A percentile compares a stretch with the other conserved stretches of the same genome.
Conservation (phyloP, 2,113 vertebrate species). For the Pseudorectes ferrugineus region DNA sequence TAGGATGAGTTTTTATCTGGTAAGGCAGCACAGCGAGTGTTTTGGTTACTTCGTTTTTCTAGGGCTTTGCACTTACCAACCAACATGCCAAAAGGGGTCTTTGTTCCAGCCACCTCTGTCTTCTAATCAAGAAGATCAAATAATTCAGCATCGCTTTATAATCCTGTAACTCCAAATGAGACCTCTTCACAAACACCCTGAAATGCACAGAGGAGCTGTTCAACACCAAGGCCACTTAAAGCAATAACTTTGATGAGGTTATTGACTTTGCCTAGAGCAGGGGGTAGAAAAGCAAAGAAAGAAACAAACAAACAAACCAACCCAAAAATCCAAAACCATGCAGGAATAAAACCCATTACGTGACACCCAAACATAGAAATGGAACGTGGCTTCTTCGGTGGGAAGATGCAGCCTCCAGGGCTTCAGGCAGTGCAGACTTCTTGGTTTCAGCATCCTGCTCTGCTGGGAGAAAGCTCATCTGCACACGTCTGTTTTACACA, state of each 20-base stretch:
- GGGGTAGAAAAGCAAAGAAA: neutral
- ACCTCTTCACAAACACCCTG: neutral
- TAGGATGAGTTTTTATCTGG: neutral
- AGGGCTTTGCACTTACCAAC: neutral
- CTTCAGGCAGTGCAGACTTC: neutral
- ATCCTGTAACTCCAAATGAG: neutral
- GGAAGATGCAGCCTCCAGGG: neutral
- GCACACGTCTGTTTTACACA: rapidly evolving
- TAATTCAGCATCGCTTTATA: neutral
- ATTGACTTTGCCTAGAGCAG: neutral
- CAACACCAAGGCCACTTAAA: neutral
- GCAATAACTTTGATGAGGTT: neutral
- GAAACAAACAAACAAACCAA: neutral
- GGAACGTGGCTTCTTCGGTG: rapidly evolving
- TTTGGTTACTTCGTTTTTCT: neutral
- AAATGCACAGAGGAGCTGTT: neutral
- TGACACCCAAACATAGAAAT: neutral
- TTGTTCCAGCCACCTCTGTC: neutral
- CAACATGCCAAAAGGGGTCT: rapidly evolving
- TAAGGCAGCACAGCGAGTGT: neutral
- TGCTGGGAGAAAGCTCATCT: neutral
- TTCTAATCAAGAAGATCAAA: neutral
- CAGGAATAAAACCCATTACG: neutral
- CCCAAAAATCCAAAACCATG: neutral
- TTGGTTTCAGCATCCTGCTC: neutral